phyloP scores from a whole-genome alignment of 2,113 vertebrate species.

The Salvelinus sp. region DNA sequence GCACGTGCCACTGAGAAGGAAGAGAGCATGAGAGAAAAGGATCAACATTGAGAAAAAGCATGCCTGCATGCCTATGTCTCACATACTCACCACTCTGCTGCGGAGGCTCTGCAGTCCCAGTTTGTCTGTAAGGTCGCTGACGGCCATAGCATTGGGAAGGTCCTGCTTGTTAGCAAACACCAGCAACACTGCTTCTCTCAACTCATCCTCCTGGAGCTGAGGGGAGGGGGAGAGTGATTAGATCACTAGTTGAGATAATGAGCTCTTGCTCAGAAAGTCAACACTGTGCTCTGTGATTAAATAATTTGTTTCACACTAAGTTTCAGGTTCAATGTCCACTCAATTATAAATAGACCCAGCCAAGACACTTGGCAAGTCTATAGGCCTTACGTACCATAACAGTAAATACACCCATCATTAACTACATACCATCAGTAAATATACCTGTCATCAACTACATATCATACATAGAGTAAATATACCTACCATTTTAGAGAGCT shows the following conservation, averaged over 20 bases:
- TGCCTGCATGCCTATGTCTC: not conserved
- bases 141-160: constrained; percentile 87
- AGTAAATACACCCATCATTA: no score
- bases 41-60: not conserved
- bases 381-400: no score
- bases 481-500: constrained; percentile 89
- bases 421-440: no score
- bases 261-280: no score
- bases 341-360: not conserved
- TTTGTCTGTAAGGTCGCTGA: constrained; percentile 86
- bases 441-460: not conserved
- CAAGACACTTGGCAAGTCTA: no score
- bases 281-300: no score
- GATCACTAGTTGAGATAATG: not conserved
- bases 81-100: constrained; percentile 78
- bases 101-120: constrained; percentile 80
- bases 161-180: constrained; percentile 96
- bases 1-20: constrained; percentile 83
- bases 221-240: constrained; percentile 14
- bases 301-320: not conserved
- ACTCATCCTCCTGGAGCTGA: constrained; percentile 85
- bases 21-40: constrained; percentile 14
- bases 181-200: constrained; percentile 84
- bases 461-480: not conserved
- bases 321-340: not conserved